These are phyloP conservation scores for Uromys caudimaculatus DNA, from an alignment of 2,797 vertebrate genomes.

Conservation along the genomic window DNA sequence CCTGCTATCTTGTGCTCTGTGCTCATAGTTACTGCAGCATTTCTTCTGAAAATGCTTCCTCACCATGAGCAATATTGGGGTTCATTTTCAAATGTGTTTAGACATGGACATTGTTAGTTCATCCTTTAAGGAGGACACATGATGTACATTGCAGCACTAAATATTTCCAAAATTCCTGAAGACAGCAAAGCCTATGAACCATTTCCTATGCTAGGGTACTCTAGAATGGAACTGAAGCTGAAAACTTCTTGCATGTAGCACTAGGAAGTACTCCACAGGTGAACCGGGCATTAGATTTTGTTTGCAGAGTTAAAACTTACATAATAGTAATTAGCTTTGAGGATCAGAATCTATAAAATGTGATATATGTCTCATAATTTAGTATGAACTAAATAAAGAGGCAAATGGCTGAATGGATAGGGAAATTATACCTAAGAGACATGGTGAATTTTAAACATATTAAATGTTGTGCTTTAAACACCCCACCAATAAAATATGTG, in stretches of 20 bases:
- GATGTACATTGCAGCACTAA: not conserved
- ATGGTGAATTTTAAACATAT: not conserved
- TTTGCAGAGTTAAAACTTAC: not conserved
- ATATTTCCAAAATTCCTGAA: not conserved
- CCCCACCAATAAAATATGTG: not conserved
- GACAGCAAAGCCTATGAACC: not conserved
- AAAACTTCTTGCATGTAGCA: not conserved
- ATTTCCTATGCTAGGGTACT: not conserved
- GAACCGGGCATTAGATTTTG: fast-evolving
- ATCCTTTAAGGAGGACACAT: not conserved
- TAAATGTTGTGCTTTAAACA: not conserved
- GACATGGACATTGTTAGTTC: not conserved
- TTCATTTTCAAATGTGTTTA: not conserved
- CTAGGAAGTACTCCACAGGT: not conserved
- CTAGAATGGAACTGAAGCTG: fast-evolving
- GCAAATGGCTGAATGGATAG: not conserved
- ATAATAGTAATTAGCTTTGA: not conserved
- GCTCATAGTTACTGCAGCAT: not conserved
- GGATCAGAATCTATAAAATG: not conserved
- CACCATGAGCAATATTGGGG: not conserved
- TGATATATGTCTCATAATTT: not conserved
- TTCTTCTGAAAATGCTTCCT: not conserved
- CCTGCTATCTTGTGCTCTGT: too few species aligned
- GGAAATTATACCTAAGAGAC: not conserved
- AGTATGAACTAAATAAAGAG: slow-evolving; percentile 18